Percentiles rank a stretch among this genome's conserved stretches.
Evolutionary conservation across 2,113 vertebrate species (phyloP).

Genomic region (Trachemys scripta): DNA sequence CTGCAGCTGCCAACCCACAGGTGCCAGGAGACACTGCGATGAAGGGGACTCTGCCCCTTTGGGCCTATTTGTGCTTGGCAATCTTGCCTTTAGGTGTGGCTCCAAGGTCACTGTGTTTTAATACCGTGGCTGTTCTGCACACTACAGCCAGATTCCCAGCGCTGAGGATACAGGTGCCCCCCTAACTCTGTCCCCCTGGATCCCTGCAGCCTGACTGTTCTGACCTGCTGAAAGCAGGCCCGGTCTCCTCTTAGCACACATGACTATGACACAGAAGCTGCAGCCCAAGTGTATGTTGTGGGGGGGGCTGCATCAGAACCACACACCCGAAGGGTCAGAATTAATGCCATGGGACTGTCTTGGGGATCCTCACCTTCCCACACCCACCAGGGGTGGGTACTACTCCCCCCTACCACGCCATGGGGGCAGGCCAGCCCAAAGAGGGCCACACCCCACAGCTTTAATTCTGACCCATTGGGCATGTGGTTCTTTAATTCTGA

Average conservation of each 20-base stretch:
- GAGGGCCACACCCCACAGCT: neutral
- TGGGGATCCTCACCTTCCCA: neutral
- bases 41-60: neutral
- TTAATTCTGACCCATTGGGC: neutral
- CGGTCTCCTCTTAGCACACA: neutral
- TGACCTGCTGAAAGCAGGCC: neutral
- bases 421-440: neutral
- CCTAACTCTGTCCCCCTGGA: neutral
- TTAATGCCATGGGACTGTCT: neutral
- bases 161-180: neutral
- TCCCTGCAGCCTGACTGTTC: neutral
- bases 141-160: neutral
- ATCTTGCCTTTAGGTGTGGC: neutral
- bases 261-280: neutral
- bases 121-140: neutral
- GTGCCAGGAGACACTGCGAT: no score
- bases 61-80: neutral
- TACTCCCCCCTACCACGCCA: neutral
- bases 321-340: neutral
- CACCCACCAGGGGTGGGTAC: neutral
- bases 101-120: neutral
- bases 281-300: neutral
- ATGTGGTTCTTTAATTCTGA: neutral
- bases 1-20: neutral
- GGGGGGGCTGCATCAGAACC: neutral